Base-by-base conservation (phyloP, 1,140 invertebrate species). In the Papilio machaon region DNA sequence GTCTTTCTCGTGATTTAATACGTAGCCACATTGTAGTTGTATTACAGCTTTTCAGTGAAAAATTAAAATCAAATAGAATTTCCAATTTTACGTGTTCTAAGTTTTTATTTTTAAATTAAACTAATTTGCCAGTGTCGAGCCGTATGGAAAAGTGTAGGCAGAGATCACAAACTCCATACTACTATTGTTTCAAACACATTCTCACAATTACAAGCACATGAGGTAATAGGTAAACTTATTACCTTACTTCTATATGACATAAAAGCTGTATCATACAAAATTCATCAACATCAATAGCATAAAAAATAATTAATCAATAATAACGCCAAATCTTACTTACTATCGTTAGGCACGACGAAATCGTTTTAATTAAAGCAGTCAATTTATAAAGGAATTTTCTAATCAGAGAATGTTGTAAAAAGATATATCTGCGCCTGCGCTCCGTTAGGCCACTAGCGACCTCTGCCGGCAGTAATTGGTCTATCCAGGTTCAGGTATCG, bases 341-440 rank as follows among this genome's bases (percentile, higher is more conserved):
- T 81, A 73, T 54, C 17, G 46, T 64, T 35, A 86, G 80, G 49
- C 78, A 47, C 46, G 49, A 73, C 64, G 73, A 83, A 89, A 87
- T 84, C 58, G 52, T 49, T 87, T 86, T 85, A 88, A 88, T 88
- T 85, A 88, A 85, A 19, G 35, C 47, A 82, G 46, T 85, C 84
- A 85, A 88, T 90, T 90, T 88, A 87, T 87, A 87, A 82, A 83
- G 87, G 88, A 86, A 90, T 88, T 90, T 90, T 90, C 87, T 86
- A 90, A 90, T 90, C 87, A 86, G 84, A 82, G 84, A 81, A 43
- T 67, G 82, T 82, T 64, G 86, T 87, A 88, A 90, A 89, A 90
- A 88, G 86, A 88, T 90, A 87, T 90, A 88, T 90, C 88, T 90
- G 70, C 80, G 85, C 78, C 76, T 90, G 70, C 80, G 85, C 78